Base-by-base conservation (phyloP, 2,113 vertebrate species). In the Eptatretus burgeri region DNA sequence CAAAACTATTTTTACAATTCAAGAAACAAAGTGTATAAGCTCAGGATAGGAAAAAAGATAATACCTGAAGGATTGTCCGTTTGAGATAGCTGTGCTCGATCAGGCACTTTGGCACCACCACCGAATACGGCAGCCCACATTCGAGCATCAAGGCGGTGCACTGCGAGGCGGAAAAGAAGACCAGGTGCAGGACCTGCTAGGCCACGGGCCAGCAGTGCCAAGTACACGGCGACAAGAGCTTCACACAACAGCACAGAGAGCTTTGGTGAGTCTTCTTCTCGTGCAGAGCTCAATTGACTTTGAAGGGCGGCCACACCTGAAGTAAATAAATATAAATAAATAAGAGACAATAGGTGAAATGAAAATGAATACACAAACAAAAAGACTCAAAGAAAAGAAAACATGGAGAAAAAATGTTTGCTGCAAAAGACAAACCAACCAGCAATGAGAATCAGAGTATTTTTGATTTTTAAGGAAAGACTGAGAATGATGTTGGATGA, bases 101-200 rank as follows among this genome's bases (percentile, higher is more conserved):
- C n/a, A 12, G 56, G 56, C 56, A 60, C 56, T n/a, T 85, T 93
- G 10, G 78, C 89, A 10, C 89, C 91, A 12, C 91, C 91, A 0
- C 91, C 91, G 64, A 98, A 98, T 50, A 98, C 79, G 0, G 91
- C 86, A 1, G 91, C 91, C 91, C 91, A 98, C 84, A 94, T 85
- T 66, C 86, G 79, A 67, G 78, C 76, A 74, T 93, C 95, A 68
- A 98, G 71, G 0, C 89, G 91, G 70, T 95, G 91, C 2, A 89
- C 87, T 5, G 84, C 84, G 50, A 98, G 78, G 16, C 89, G 80
- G 73, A 95, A 98, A 62, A 98, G 74, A 67, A 93, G 85, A 9
- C 83, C 94, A 64, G 82, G 75, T 10, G 81, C 82, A 70, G 93
- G 85, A 13, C 82, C 93, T 64, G 86, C 86, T 62, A 98, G 76